Evolutionary conservation across 2,797 vertebrate species (phyloP).

Genomic region (Dromococcyx pavoninus): DNA sequence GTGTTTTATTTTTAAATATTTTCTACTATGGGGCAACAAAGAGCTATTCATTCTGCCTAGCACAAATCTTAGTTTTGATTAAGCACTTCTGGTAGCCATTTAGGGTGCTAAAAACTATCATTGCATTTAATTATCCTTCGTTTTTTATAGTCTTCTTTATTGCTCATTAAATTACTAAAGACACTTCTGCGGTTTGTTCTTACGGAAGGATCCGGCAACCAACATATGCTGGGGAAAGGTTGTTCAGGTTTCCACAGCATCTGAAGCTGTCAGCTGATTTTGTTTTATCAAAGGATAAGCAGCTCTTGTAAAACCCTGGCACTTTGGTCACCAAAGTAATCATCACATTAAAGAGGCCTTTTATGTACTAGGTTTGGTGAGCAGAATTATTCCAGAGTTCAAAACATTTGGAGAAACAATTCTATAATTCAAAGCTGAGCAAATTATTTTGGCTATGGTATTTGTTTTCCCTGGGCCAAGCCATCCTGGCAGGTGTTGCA

Average conservation of each 20-base stretch:
- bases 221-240: conserved; percentile 20
- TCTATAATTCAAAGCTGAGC: conserved; percentile 38
- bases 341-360: conserved; percentile 57
- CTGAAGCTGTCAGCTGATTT: conserved; percentile 56
- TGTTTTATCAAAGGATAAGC: conserved; percentile 59
- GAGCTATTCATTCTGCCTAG: conserved; percentile 31
- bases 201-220: conserved; percentile 38
- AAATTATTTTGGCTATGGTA: conserved; percentile 13
- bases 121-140: conserved; percentile 56
- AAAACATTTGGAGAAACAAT: conserved; percentile 41
- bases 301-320: conserved; percentile 46
- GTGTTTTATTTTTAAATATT: conserved; percentile 35
- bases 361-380: conserved; percentile 33
- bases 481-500: not conserved
- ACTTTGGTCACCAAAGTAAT: conserved; percentile 50
- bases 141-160: conserved; percentile 56
- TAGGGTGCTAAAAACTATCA: conserved; percentile 59
- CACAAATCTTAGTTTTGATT: conserved; percentile 56
- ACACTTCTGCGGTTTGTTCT: conserved; percentile 43
- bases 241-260: conserved; percentile 54
- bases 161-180: conserved; percentile 61
- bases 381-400: conserved; percentile 7
- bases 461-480: not conserved
- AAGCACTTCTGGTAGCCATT: conserved; percentile 56
- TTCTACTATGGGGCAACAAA: conserved; percentile 51